Conservation (phyloP, 2,888 invertebrate species). For the Pterostichus niger region DNA sequence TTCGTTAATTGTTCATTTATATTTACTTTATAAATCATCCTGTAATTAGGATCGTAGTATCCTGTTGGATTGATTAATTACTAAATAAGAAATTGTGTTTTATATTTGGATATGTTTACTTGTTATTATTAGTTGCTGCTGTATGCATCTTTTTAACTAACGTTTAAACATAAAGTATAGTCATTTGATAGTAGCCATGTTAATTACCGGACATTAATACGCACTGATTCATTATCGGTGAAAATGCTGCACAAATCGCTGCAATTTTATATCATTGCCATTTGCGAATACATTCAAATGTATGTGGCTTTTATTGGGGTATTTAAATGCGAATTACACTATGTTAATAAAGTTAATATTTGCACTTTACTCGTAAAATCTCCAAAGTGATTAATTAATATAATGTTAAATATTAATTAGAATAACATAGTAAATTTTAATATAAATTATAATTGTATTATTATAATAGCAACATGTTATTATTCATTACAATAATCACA, state of each 20-base stretch:
- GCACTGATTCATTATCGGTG: slow-evolving; percentile 9
- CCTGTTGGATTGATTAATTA: no score
- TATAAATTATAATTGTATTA: slow-evolving; percentile 42
- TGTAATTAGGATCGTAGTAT: no score
- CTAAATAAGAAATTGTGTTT: no score
- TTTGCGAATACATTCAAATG: slow-evolving; percentile 5
- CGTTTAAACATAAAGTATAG: no score
- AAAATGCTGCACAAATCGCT: slow-evolving; percentile 20
- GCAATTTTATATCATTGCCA: slow-evolving; percentile 22
- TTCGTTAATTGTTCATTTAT: no score
- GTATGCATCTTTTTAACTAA: no score
- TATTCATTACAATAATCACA: slow-evolving; percentile 30
- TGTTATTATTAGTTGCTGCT: no score
- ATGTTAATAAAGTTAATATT: slow-evolving; percentile 36
- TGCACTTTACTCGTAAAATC: slow-evolving; percentile 29
- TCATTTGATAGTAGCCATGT: no score
- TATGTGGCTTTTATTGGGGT: slow-evolving; percentile 1
- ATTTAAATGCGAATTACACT: slow-evolving; percentile 26
- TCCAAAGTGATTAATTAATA: slow-evolving; percentile 50
- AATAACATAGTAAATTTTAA: slow-evolving; percentile 33
- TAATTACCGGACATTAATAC: no score
- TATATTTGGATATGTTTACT: no score
- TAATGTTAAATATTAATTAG: slow-evolving; percentile 49
- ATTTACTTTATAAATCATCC: no score
- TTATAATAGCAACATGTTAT: slow-evolving; percentile 8